Conservation (phyloP, 2,888 invertebrate species). For the Troglohyphantes excavatus region DNA sequence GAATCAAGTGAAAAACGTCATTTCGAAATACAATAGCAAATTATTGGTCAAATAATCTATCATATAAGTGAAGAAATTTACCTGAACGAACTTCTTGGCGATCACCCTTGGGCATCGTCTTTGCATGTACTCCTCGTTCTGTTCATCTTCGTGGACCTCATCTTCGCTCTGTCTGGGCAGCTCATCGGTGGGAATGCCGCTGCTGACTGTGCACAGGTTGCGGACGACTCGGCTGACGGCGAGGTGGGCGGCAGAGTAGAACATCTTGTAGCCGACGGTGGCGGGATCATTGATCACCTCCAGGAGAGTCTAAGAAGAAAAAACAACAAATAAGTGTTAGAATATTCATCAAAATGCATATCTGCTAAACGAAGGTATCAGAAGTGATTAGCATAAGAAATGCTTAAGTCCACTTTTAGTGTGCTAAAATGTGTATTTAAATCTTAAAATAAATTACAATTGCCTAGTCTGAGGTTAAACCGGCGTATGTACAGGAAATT, state of each 20-base stretch:
- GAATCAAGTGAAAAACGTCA: too few species aligned
- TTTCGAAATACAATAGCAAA: too few species aligned
- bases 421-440: too few species aligned
- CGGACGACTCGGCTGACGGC: conserved; percentile 50
- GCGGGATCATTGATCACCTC: neutral
- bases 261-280: conserved; percentile 1
- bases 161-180: neutral
- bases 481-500: too few species aligned
- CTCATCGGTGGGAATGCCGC: neutral
- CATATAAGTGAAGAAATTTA: neutral
- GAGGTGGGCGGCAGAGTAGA: conserved; percentile 64
- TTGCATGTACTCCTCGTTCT: neutral
- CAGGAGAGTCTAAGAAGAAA: neutral
- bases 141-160: neutral
- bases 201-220: neutral
- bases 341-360: too few species aligned
- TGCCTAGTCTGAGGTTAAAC: too few species aligned
- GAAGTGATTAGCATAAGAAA: too few species aligned
- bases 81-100: conserved; percentile 30
- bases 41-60: too few species aligned
- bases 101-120: conserved; percentile 7
- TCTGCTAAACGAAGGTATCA: too few species aligned
- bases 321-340: too few species aligned
- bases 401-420: too few species aligned
- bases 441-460: too few species aligned